phyloP scores from a whole-genome alignment of 2,797 vertebrate genomes.

The Sebastes glaucus region DNA sequence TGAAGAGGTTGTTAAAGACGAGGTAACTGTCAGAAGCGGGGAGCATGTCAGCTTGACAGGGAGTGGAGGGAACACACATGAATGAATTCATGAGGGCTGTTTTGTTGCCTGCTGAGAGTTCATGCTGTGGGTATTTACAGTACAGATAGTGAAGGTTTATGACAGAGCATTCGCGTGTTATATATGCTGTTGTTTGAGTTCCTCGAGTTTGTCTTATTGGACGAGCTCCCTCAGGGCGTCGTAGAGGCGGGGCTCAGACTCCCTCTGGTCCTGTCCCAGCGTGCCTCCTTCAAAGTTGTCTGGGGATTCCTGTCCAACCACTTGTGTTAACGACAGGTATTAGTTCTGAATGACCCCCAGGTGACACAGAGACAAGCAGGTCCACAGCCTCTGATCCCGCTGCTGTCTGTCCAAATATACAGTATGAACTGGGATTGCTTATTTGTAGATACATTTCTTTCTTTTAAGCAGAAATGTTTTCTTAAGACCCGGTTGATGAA shows the following conservation, averaged over 20 bases:
- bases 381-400: background rate
- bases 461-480: too few relatives aligned
- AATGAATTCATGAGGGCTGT: background rate
- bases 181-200: background rate
- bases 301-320: conserved; percentile 33
- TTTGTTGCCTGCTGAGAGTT: background rate
- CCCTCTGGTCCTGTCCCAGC: conserved; percentile 41
- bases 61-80: background rate
- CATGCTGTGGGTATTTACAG: background rate
- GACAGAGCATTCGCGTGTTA: background rate
- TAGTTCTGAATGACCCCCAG: conserved; percentile 23
- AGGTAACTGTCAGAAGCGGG: background rate
- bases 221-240: background rate
- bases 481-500: background rate
- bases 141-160: background rate
- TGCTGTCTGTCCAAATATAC: background rate
- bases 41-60: background rate
- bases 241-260: background rate
- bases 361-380: background rate
- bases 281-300: conserved; percentile 17
- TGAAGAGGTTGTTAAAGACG: background rate
- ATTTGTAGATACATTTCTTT: background rate
- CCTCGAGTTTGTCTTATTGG: background rate
- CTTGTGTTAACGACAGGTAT: conserved; percentile 32
- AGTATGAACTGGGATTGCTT: background rate